A percentile compares a stretch with the other conserved stretches of the same genome.
phyloP scores from a whole-genome alignment of 2,888 invertebrate species.

The Plebejus anna region DNA sequence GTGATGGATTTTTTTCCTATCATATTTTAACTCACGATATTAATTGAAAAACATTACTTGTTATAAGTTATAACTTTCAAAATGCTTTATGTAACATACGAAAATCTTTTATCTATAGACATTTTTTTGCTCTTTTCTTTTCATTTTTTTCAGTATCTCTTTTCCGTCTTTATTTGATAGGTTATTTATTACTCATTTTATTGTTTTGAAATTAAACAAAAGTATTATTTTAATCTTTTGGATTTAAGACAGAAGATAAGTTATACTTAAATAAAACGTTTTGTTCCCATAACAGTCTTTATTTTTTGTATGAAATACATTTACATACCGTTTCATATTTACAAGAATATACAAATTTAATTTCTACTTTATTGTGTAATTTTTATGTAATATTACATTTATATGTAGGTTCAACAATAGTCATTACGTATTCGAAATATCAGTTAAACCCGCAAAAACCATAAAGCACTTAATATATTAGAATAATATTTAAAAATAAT shows the following conservation, averaged over 20 bases:
- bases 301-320: slow-evolving; percentile 58
- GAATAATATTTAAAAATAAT: neutral
- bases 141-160: too few relatives aligned
- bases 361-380: neutral
- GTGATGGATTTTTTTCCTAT: too few relatives aligned
- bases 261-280: slow-evolving; percentile 39
- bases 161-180: too few relatives aligned
- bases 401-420: neutral
- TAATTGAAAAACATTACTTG: neutral
- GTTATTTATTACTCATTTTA: too few relatives aligned
- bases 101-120: too few relatives aligned
- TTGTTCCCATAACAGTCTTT: slow-evolving; percentile 74
- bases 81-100: too few relatives aligned
- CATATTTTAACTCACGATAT: too few relatives aligned
- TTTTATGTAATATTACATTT: neutral
- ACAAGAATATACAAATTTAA: slow-evolving; percentile 39
- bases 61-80: neutral
- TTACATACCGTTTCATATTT: slow-evolving; percentile 44
- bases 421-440: neutral
- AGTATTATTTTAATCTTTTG: neutral
- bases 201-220: too few relatives aligned
- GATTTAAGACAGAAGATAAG: slow-evolving; percentile 35
- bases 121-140: too few relatives aligned
- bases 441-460: neutral
- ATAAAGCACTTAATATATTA: neutral